Percentiles rank a stretch among this genome's conserved stretches.
Evolutionary conservation across 2,888 invertebrate genomes (phyloP).

Genomic region (Drosophila putrida): DNA sequence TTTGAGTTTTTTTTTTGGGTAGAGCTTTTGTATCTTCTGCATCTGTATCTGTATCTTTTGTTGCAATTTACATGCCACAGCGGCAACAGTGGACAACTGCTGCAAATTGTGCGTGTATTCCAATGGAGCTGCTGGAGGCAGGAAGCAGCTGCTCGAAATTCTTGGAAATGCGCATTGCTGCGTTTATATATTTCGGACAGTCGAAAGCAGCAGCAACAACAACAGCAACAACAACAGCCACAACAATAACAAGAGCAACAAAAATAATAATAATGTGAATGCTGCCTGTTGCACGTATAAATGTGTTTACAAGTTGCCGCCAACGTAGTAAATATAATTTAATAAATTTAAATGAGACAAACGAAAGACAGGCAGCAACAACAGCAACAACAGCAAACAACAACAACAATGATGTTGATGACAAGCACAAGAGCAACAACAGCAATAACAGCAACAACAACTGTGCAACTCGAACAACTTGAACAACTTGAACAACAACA

Average conservation of each 20-base stretch:
- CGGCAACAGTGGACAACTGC: slow-evolving; percentile 52
- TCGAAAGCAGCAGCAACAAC: slow-evolving; percentile 28
- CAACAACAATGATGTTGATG: slow-evolving; percentile 31
- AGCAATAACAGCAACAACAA: slow-evolving; percentile 42
- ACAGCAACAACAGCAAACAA: slow-evolving; percentile 29
- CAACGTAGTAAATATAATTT: slow-evolving; percentile 65
- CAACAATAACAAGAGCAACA: slow-evolving; percentile 15
- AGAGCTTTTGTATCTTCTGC: slow-evolving; percentile 42
- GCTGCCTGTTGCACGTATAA: slow-evolving; percentile 36
- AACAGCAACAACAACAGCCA: slow-evolving; percentile 39
- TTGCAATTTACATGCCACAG: slow-evolving; percentile 60
- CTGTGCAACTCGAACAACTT: slow-evolving; percentile 46
- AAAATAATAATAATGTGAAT: slow-evolving; percentile 18
- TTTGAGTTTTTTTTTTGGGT: slow-evolving; percentile 4
- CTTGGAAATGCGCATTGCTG: slow-evolving; percentile 66
- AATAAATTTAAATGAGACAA: slow-evolving; percentile 77
- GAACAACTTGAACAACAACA: slow-evolving; percentile 41
- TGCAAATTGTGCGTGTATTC: slow-evolving; percentile 64
- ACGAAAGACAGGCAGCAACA: slow-evolving; percentile 47
- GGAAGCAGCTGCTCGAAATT: slow-evolving; percentile 81
- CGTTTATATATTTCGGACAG: slow-evolving; percentile 50
- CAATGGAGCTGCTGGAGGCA: slow-evolving; percentile 42
- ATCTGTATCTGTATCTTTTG: slow-evolving; percentile 39
- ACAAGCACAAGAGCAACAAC: slow-evolving; percentile 30
- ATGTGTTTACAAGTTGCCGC: slow-evolving; percentile 44